Base-by-base conservation (phyloP, 1,140 invertebrate genomes). In the Hypsibius dujardini region DNA sequence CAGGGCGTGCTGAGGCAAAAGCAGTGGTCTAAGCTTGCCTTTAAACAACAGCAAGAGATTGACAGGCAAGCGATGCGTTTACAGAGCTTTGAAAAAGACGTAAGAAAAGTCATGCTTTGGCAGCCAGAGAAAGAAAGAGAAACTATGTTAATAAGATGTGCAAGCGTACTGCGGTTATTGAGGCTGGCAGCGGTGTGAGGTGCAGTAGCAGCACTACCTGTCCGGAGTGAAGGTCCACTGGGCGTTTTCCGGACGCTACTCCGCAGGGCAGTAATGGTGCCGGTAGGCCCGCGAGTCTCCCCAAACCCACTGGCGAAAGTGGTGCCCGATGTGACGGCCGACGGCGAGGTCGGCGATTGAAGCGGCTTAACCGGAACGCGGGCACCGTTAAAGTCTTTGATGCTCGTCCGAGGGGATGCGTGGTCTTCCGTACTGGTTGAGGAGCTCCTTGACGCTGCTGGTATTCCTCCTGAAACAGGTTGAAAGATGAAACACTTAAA, bases 351-450 rank as follows among this genome's bases (percentile, higher is more conserved):
- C 7, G 62, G 62, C 62, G 62, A 14, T 42, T 7, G 62, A 3
- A 67, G 7, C 3, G 7, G 7, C 62, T 67, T 67, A 12, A 7
- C 42, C 62, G 62, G 62, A 7, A 3, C 42, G 7, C 50, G 50
- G 50, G 62, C 45, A 7, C 62, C 62, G 62, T 67, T 67, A 42
- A 67, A 67, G 62, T 67, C 42, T 42, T 67, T 67, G 7, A 67
- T 42, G 62, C 62, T 67, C 12, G 62, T 42, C 42, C 62, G 62
- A 12, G 62, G 62, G 3, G 7, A 14, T 3, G 62, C 62, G 3
- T 7, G 7, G 42, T 67, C 62, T 3, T 67, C 62, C 7, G 42
- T 42, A 42, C 62, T 42, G 7, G 3, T 42, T 3, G 7, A 14
- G 62, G 62, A 14, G 62, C 62, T 67, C 3, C 7, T 7, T n/a